Evolutionary conservation across 2,888 invertebrate species (phyloP), one percentile per base, ranked within the genome.

Genomic region (Dusona sp.): DNA sequence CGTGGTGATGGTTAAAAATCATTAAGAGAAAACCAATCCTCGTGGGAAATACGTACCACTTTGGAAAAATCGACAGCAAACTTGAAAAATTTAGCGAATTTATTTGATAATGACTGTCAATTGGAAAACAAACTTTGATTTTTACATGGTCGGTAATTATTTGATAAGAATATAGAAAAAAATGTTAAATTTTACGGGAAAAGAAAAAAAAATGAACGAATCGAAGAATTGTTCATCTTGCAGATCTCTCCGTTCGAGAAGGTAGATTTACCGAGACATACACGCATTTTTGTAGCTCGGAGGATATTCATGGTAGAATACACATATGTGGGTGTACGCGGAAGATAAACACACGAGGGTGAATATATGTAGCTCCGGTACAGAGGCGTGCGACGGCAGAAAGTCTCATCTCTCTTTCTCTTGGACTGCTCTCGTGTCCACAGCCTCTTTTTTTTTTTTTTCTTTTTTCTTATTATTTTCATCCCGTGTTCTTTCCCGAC

Each of bases 301-400:
- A 42, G 13, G 64, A 83, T 79, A 77, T 74, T 48, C 68, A 68
- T 48, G 42, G 6, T 13, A 9, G 45, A 75, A 75, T 72, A 72
- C 83, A 48, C 70, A 64, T 61, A 77, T 83, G 79, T 83, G 82
- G 83, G 85, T 86, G 83, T 79, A 82, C 79, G 83, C 85, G 85
- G 79, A 86, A 86, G 85, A 86, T 86, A 72, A 86, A 86, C 75
- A 86, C 79, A 83, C 79, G 82, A 85, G 79, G 42, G 64, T 29
- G 65, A 57, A 81, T 78, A 48, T 67, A 68, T n/a, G 25, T 19
- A 19, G 36, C 42, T 19, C 16, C 13, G 74, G 38, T 61, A 38
- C 11, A 61, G 38, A 80, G 48, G 75, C 75, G 85, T 79, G 85
- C 74, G 79, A 68, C 68, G 42, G 51, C 48, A 38, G 61, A 45